These are phyloP conservation scores for Drosophila greeni DNA, from an alignment of 2,888 invertebrate species.

Conservation along the genomic window DNA sequence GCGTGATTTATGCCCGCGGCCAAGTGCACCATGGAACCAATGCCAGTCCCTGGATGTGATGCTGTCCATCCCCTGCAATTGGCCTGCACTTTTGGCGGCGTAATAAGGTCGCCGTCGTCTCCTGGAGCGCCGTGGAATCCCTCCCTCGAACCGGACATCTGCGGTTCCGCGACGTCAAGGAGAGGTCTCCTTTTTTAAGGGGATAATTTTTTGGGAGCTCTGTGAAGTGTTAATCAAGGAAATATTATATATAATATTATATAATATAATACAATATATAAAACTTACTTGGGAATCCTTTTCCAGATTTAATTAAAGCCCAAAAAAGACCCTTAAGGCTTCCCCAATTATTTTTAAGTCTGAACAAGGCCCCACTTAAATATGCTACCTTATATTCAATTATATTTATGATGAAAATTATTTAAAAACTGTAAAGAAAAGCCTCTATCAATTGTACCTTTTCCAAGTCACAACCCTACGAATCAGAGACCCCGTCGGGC, in stretches of 20 bases:
- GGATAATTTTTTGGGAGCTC: neutral
- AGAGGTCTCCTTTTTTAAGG: neutral
- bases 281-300: neutral
- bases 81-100: slow-evolving; percentile 46
- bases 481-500: neutral
- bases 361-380: neutral
- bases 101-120: slow-evolving; percentile 55
- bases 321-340: too few relatives aligned
- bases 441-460: neutral
- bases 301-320: accelerated
- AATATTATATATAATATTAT: too few relatives aligned
- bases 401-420: neutral
- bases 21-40: slow-evolving; percentile 9
- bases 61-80: slow-evolving; percentile 43
- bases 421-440: neutral
- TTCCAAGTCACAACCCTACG: neutral
- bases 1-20: slow-evolving; percentile 60
- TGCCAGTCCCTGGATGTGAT: neutral
- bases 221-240: too few relatives aligned
- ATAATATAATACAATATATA: too few relatives aligned
- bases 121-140: slow-evolving; percentile 9
- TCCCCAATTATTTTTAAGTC: neutral
- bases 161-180: slow-evolving; percentile 5
- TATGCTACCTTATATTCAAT: too few relatives aligned
- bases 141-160: slow-evolving; percentile 23